Evolutionary conservation across 2,888 invertebrate genomes (phyloP).

Genomic region (Saturnia pavonia): DNA sequence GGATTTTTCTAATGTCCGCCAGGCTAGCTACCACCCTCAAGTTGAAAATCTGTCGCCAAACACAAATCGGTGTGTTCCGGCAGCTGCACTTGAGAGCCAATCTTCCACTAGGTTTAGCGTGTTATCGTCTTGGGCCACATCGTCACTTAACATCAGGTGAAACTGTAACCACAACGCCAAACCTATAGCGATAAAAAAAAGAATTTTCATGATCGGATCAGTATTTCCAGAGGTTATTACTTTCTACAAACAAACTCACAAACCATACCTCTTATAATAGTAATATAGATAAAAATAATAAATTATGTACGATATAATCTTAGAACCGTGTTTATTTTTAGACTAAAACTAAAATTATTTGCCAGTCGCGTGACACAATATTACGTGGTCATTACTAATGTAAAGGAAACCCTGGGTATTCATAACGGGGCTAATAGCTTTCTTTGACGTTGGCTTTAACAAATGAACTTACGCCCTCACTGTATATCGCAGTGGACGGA

Average conservation of each 20-base stretch:
- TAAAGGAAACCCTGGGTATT: slow-evolving; percentile 35
- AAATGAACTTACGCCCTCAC: slow-evolving; percentile 40
- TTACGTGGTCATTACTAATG: slow-evolving; percentile 36
- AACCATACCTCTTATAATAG: not conserved
- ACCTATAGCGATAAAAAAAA: too few relatives aligned
- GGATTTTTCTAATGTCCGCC: too few relatives aligned
- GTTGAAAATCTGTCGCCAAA: too few relatives aligned
- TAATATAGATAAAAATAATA: slow-evolving; percentile 1
- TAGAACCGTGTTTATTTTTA: not conserved
- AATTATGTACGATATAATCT: slow-evolving; percentile 3
- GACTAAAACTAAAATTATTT: slow-evolving; percentile 9
- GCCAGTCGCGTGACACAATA: slow-evolving; percentile 32
- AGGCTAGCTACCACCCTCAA: too few relatives aligned
- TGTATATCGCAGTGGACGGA: slow-evolving; percentile 17
- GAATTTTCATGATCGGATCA: too few relatives aligned
- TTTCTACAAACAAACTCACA: not conserved
- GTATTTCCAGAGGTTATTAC: not conserved
- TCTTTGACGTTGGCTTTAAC: slow-evolving; percentile 44
- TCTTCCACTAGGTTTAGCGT: too few relatives aligned
- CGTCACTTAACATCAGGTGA: too few relatives aligned
- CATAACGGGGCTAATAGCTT: slow-evolving; percentile 38
- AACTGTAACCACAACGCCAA: too few relatives aligned
- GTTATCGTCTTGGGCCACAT: too few relatives aligned
- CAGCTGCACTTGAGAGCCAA: too few relatives aligned
- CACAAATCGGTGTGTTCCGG: too few relatives aligned